Evolutionary conservation across 30 jellyfish, hydroid and myxozoan species (phyloP), one percentile per base, ranked within the genome.

Genomic region (Pelagia noctiluca): DNA sequence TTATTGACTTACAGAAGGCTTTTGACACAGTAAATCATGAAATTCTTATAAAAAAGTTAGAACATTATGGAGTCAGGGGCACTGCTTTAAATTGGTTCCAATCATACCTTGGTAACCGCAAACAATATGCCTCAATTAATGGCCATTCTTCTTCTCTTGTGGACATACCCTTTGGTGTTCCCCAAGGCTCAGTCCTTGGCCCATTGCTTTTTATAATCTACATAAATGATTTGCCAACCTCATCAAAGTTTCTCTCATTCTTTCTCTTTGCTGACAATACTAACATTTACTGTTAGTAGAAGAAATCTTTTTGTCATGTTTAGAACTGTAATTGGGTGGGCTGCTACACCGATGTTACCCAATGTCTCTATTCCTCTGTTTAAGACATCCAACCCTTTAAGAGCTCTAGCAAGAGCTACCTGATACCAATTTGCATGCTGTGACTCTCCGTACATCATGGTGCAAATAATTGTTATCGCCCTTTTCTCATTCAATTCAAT

Each of bases 391-490:
- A 75, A 50, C 24, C 75, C 75, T 33, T 57, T 19, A 2, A 50
- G 71, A 36, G 75, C 19, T 52, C 87, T 75, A 29, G 71, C 28
- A 16, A 48, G 32, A 29, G 87, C 75, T 11, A 75, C 52, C 36
- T 75, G 87, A 54, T 49, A 75, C 75, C 87, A 75, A 71, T 75
- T 75, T 3, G 75, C 75, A n/a, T 36, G 42, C 50, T 75, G 87
- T 21, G 87, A 75, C 75, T 49, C 64, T 21, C 87, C 75, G 53
- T 49, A 75, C 62, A 75, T 29, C 72, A 75, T 53, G 11, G 36
- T 52, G 16, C 53, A 75, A 48, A 52, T 75, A 21, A 75, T 35
- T 3, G 75, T 11, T 52, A 75, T 34, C 19, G 75, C 75, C 25
- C 75, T 34, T 29, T 3, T 24, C 53, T 75, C 75, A 18, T 52